Base-by-base conservation (phyloP, 1,140 invertebrate genomes). In the Pissodes strobi region DNA sequence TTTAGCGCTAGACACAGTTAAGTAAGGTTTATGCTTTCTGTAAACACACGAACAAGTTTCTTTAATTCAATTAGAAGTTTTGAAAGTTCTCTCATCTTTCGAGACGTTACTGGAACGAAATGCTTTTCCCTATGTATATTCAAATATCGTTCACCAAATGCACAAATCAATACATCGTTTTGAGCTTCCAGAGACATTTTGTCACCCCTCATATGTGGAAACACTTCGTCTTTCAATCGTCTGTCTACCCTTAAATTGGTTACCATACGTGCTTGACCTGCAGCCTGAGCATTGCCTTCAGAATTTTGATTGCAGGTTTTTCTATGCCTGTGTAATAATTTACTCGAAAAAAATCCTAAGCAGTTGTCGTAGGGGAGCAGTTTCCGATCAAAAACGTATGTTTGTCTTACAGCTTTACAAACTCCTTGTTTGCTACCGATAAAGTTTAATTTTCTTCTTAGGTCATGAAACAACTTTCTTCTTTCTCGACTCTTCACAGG, bases 61-160 rank as follows among this genome's bases (percentile, higher is more conserved):
- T 67, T 70, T 9, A 75, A 45, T 71, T 72, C 69, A 13, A 71
- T 45, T 27, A 74, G 59, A 21, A 75, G 49, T 60, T 69, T 70
- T 19, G 72, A 59, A 8, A 74, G 46, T 41, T 71, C 68, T 58
- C 73, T 66, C 70, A 75, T 73, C 64, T 76, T 73, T 43, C 70
- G 30, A 2, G 71, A 74, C 4, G 67, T 46, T 27, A 74, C 69
- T 23, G 67, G 65, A 10, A 70, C 23, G 37, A 74, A 72, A 56
- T 76, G 72, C 49, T 70, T 69, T 66, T 71, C 72, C 57, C 55
- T 59, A 52, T 74, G 74, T 37, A 60, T 70, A 67, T 72, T 75
- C 37, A 76, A 27, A 56, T 77, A 76, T 41, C 68, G 62, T 18
- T 64, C 48, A 34, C 69, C 73, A 38, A 71, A 72, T 10, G 67